phyloP scores from a whole-genome alignment of 2,888 invertebrate genomes.

The Erebia palarica region DNA sequence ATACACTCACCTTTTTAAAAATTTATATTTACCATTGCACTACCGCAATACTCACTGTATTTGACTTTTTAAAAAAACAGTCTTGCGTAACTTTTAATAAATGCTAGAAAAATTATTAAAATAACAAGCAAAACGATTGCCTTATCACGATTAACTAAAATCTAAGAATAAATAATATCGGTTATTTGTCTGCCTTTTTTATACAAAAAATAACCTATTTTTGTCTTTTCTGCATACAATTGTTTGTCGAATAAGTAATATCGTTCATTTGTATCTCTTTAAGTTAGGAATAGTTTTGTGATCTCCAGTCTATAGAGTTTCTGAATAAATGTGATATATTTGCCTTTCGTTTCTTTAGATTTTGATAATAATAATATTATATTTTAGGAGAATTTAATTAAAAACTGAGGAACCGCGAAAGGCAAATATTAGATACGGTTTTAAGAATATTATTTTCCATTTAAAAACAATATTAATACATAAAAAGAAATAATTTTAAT shows the following conservation, averaged over 20 bases:
- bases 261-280: conserved; percentile 46
- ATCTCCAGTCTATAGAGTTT: conserved; percentile 71
- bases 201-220: not conserved
- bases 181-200: not conserved
- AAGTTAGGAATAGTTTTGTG: conserved; percentile 74
- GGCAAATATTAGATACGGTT: conserved; percentile 18
- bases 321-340: conserved; percentile 48
- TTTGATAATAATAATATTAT: conserved; percentile 7
- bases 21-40: not conserved
- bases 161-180: not conserved
- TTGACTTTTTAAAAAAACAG: not conserved
- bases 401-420: conserved; percentile 17
- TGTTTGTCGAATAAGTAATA: conserved; percentile 15
- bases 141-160: not conserved
- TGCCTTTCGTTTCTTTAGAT: conserved; percentile 18
- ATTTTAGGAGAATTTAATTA: conserved; percentile 1
- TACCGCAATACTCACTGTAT: not conserved
- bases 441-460: conserved; percentile 7
- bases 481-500: not conserved
- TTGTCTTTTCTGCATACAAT: not conserved
- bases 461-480: not conserved
- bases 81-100: not conserved
- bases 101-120: not conserved
- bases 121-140: not conserved
- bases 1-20: not conserved